Conservation (phyloP, 2,113 vertebrate species). For the Caretta caretta region DNA sequence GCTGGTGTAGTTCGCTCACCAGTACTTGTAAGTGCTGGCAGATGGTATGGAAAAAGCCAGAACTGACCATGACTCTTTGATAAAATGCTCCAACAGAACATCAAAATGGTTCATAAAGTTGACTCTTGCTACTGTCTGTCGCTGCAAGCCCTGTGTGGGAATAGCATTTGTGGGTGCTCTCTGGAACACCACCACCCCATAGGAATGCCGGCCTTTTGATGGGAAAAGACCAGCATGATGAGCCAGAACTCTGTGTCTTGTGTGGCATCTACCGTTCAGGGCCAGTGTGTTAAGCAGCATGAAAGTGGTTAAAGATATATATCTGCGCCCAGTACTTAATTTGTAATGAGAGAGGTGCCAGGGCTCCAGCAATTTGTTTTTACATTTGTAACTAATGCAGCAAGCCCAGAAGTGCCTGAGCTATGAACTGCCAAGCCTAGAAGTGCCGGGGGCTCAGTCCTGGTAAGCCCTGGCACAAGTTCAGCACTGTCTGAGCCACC, state of each 20-base stretch:
- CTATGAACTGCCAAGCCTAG: too few species aligned
- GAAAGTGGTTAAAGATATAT: background rate
- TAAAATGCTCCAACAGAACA: background rate
- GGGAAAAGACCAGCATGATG: background rate
- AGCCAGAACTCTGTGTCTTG: background rate
- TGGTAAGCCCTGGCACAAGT: too few species aligned
- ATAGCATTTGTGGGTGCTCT: background rate
- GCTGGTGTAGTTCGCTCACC: background rate
- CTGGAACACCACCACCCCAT: background rate
- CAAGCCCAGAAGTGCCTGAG: too few species aligned
- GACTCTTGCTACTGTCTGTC: background rate
- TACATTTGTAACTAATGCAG: too few species aligned
- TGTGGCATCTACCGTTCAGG: background rate
- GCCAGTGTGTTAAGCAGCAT: accelerated
- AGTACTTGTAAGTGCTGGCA: constrained; percentile 3
- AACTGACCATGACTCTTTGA: background rate
- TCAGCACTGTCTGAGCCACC: background rate
- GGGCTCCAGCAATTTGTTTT: too few species aligned
- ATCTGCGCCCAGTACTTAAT: background rate
- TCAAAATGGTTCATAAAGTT: background rate
- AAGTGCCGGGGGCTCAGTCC: too few species aligned
- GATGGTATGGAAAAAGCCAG: background rate
- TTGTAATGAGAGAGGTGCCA: too few species aligned
- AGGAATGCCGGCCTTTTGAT: background rate
- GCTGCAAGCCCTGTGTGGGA: background rate